These are phyloP conservation scores for Phycodurus eques DNA, from an alignment of 2,113 vertebrate genomes.

Conservation along the genomic window DNA sequence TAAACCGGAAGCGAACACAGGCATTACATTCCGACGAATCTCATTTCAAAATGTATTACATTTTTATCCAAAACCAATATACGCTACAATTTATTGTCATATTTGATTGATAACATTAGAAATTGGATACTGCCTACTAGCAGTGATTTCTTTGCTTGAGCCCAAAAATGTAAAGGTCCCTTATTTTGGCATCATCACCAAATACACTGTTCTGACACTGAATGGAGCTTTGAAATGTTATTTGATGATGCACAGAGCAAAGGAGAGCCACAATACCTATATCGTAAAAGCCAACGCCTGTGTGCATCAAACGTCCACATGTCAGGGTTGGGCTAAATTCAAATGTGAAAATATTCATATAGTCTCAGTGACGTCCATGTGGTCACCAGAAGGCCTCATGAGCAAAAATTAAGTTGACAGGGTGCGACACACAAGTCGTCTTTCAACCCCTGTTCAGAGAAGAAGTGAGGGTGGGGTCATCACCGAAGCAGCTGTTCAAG, in stretches of 20 bases:
- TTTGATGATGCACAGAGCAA: slow-evolving; percentile 61
- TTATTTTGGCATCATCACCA: neutral
- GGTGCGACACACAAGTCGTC: slow-evolving; percentile 66
- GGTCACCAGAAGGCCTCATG: slow-evolving; percentile 71
- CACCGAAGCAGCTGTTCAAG: slow-evolving; percentile 75
- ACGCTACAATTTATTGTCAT: too few species aligned
- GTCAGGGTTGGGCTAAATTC: slow-evolving; percentile 70
- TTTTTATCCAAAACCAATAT: too few species aligned
- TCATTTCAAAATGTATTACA: too few species aligned
- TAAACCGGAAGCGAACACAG: too few species aligned
- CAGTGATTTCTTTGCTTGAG: too few species aligned
- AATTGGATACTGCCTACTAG: too few species aligned
- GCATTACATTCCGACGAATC: too few species aligned
- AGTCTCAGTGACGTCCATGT: slow-evolving; percentile 67
- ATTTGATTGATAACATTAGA: too few species aligned
- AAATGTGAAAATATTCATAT: slow-evolving; percentile 77
- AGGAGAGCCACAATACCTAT: slow-evolving; percentile 51
- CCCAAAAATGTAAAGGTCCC: too few species aligned
- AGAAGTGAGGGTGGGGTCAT: slow-evolving; percentile 38
- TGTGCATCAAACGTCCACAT: slow-evolving; percentile 72
- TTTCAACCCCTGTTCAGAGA: slow-evolving; percentile 61
- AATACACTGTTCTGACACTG: slow-evolving; percentile 51
- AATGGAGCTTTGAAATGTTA: slow-evolving; percentile 58
- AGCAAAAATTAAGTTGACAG: slow-evolving; percentile 73
- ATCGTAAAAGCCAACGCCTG: slow-evolving; percentile 64